Evolutionary conservation across 2,113 vertebrate species (phyloP), one percentile per base, ranked within the genome.

Genomic region (Planiliza haematocheilus): DNA sequence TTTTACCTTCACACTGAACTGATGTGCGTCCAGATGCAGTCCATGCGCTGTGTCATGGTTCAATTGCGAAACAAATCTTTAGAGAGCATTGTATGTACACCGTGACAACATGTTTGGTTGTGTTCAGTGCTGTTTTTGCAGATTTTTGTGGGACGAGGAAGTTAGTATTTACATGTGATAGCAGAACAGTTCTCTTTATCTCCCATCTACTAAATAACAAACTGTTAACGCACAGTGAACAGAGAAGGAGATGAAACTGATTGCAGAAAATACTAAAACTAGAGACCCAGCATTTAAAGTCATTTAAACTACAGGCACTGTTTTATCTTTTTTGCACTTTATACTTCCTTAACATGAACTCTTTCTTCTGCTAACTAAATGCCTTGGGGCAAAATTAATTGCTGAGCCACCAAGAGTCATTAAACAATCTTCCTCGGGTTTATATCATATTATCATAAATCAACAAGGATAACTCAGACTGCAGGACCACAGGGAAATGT

Each of bases 361-460:
- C 43, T 17, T 18, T 55, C 37, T 41, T 37, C 7, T 43, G 20
- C 58, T 36, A 34, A 13, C 38, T 71, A 7, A 61, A 42, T 21
- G 48, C 12, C 8, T 60, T 10, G 7, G 36, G 21, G 48, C 48
- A 20, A 41, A 39, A 38, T 49, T 36, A 51, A 46, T 5, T 12
- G 45, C 74, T 21, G 20, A 61, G 34, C 9, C 21, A 66, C 6
- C 11, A 66, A 7, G 1, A 61, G 11, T 59, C 41, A 74, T 70
- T 66, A 36, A 60, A 58, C 65, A n/a, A 79, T 43, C 20, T 50
- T 42, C 45, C 10, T 14, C 13, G 17, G 14, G 10, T 46, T 72
- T 62, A 37, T 46, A 74, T 69, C 58, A 8, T 34, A 36, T 7
- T 12, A 51, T 9, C 77, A 14, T 46, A 59, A 80, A 77, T 79